Base-by-base conservation (phyloP, 2,797 vertebrate species). In the Clarias laeviceps region DNA sequence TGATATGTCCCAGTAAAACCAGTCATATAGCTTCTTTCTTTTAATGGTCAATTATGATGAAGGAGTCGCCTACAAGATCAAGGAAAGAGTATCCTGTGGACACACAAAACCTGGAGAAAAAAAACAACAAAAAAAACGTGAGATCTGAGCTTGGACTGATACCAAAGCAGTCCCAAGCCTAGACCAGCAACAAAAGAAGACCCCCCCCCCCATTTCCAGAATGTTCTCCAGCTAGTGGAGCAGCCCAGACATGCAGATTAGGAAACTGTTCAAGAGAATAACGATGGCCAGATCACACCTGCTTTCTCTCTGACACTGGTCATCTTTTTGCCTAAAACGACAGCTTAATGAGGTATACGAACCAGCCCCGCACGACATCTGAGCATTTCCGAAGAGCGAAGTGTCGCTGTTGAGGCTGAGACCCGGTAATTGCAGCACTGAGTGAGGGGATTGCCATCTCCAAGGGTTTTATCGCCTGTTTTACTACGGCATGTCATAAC, bases 181-280 rank as follows among this genome's bases (percentile, higher is more conserved):
- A 54, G n/a, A 68, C 27, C 29, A 32, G 50, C 24, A 50, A 54
- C 24, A 12, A 9, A 34, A 83, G 32, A 61, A 37, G 62, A 65
- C 50, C 50, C 9, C 45, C 45, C 1, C 45, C 45, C 50, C 50
- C 12, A 4, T 69, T 50, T 24, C 40, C 40, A n/a, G 66, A 88
- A 78, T 65, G 62, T 40, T 68, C 34, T 81, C 50, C 59, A 74
- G 56, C 62, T 62, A 76, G 45, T 74, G 12, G 57, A 82, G 59
- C 61, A 57, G 84, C 66, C 86, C 76, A 83, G 66, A 81, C 83
- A 88, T 80, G 88, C 87, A 62, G 57, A 81, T 61, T 20, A 40
- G 45, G 29, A 61, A 61, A 84, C 45, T 6, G 73, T 70, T 82
- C 37, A 82, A 76, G 15, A 50, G 57, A 50, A 29, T 24, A 83